Conservation (phyloP, 37 sponge, comb jelly and placozoan genomes). For the Geodia barretti region DNA sequence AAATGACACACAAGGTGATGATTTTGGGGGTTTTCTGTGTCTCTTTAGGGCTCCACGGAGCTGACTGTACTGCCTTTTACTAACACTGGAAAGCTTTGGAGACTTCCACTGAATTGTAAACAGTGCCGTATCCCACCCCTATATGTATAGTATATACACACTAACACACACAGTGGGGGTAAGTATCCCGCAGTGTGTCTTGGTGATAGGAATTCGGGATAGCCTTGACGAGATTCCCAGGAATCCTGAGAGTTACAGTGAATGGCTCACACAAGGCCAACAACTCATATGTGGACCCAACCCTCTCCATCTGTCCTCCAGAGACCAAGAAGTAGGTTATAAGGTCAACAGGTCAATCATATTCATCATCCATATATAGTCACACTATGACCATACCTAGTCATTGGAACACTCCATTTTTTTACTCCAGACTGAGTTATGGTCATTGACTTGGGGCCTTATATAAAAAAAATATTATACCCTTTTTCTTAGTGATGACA, state of each 20-base stretch:
- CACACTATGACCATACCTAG: neutral
- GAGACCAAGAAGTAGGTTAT: constrained; percentile 82
- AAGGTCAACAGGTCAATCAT: neutral
- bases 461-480: too few species aligned
- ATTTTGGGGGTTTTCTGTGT: too few species aligned
- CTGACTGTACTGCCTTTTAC: constrained; percentile 66
- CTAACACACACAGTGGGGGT: neutral
- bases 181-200: too few species aligned
- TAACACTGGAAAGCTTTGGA: constrained; percentile 58
- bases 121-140: constrained; percentile 62
- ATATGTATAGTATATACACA: neutral
- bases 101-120: constrained; percentile 73
- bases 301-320: constrained; percentile 55
- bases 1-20: too few species aligned
- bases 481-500: too few species aligned
- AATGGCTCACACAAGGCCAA: constrained; percentile 47
- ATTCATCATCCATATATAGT: neutral
- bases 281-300: constrained; percentile 76
- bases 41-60: constrained; percentile 66
- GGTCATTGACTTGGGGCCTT: too few species aligned
- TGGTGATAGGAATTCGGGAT: neutral
- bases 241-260: constrained; percentile 53
- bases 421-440: too few species aligned
- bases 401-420: neutral
- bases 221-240: constrained; percentile 3